Evolutionary conservation across 2,113 vertebrate species (phyloP), one percentile per base, ranked within the genome.

Genomic region (Nettapus auritus): DNA sequence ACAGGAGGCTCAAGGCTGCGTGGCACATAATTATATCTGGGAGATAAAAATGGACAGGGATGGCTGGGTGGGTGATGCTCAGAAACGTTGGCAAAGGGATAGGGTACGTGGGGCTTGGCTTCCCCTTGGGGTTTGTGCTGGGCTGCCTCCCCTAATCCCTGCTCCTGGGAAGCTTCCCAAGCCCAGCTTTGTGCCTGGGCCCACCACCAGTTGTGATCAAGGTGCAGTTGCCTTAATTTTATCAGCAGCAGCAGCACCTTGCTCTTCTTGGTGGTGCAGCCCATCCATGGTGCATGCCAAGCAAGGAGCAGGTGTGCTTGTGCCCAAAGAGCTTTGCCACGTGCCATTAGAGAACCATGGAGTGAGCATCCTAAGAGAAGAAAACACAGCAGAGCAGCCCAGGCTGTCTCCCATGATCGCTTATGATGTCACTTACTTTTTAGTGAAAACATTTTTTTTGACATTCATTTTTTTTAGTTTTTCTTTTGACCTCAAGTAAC

Each of bases 151-250:
- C 42, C 13, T 36, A 2, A 25, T 23, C 8, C 23, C 76, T 3
- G 4, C 21, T 52, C 26, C 29, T 0, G 3, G 48, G 67, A 52
- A 70, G 21, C 21, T 26, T 75, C 59, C 26, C 21, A 19, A n/a
- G 8, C 53, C 42, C 33, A 40, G 6, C 44, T 25, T 50, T 46
- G 53, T 11, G 13, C 3, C 20, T 0, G 2, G 10, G 8, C 2
- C 15, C 5, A 2, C 21, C 17, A 1, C 0, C 29, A 53, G 36
- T 26, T 3, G 1, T 7, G 14, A 4, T 10, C 7, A 29, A 4
- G 1, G 3, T 59, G 20, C 42, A n/a, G 16, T 55, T 66, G 44
- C 55, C 63, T 63, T 14, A 1, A 38, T 46, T 42, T 50, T 68
- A 36, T 1, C 53, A 19, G 38, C 12, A 17, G 38, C 12, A 17